Evolutionary conservation across 2,797 vertebrate genomes (phyloP).

Genomic region (Chloroceryle inda): DNA sequence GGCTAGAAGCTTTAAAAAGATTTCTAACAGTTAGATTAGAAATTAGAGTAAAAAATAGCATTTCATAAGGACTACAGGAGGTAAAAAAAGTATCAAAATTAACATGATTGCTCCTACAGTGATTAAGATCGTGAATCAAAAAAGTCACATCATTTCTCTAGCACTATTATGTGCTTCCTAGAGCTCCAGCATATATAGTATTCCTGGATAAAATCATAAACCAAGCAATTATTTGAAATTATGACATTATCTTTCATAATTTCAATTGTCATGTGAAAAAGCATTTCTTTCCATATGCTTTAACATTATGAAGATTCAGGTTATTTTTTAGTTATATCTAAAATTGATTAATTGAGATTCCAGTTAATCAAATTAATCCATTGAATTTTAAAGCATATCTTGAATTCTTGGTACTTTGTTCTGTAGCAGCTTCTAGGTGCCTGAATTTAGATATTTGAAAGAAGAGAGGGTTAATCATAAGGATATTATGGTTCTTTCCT

Average conservation of each 20-base stretch:
- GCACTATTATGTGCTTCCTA: not conserved
- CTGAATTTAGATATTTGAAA: not conserved
- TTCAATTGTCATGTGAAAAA: not conserved
- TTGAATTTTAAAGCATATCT: not conserved
- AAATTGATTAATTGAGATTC: not conserved
- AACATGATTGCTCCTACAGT: rapidly evolving
- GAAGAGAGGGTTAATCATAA: not conserved
- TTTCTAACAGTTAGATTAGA: not conserved
- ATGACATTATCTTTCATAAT: not conserved
- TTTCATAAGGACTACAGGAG: not conserved
- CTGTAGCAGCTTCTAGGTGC: not conserved
- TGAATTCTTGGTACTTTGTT: not conserved
- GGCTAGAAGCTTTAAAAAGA: not conserved
- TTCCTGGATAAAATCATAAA: not conserved
- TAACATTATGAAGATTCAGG: not conserved
- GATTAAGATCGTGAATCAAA: not conserved
- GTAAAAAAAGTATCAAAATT: not conserved
- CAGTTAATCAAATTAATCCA: not conserved
- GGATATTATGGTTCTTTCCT: not conserved
- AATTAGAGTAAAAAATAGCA: not conserved
- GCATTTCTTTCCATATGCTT: not conserved
- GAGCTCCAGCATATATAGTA: not conserved
- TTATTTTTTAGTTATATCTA: not conserved
- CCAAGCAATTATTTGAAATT: not conserved
- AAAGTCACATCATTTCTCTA: not conserved